phyloP scores from a whole-genome alignment of 2,113 vertebrate species.

The Ailurus styani region DNA sequence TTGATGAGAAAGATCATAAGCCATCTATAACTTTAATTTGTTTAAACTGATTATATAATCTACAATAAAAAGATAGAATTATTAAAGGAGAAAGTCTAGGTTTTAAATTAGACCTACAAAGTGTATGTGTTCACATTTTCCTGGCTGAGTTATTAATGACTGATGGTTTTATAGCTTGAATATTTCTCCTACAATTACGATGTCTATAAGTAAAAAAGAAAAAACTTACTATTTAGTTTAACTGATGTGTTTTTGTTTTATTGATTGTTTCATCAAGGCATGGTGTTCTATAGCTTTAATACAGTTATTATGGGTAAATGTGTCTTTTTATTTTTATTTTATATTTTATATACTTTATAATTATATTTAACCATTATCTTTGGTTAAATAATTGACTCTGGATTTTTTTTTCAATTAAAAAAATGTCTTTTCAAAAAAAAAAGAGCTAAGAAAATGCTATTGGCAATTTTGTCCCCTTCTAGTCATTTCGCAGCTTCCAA shows the following conservation, averaged over 20 bases:
- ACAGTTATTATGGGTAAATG: not conserved
- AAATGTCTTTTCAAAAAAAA: not conserved
- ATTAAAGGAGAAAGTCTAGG: not conserved
- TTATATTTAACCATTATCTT: not conserved
- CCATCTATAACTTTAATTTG: not conserved
- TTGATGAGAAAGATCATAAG: constrained; percentile 1
- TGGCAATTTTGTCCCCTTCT: not conserved
- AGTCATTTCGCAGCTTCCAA: not conserved
- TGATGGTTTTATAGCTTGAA: not conserved
- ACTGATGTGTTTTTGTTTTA: not conserved
- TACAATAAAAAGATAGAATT: not conserved
- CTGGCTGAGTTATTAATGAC: not conserved
- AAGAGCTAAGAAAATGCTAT: not conserved
- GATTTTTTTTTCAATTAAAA: not conserved
- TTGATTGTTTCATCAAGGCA: not conserved
- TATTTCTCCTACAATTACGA: not conserved
- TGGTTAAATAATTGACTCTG: not conserved
- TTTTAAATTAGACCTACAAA: not conserved
- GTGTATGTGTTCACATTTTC: not conserved
- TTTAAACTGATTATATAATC: not conserved
- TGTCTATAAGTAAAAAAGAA: not conserved
- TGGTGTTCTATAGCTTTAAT: not conserved
- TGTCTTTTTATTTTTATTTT: not conserved
- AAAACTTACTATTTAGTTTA: not conserved
- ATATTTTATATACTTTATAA: not conserved